phyloP scores from a whole-genome alignment of 2,888 invertebrate species.

The Ochropleura leucogaster region DNA sequence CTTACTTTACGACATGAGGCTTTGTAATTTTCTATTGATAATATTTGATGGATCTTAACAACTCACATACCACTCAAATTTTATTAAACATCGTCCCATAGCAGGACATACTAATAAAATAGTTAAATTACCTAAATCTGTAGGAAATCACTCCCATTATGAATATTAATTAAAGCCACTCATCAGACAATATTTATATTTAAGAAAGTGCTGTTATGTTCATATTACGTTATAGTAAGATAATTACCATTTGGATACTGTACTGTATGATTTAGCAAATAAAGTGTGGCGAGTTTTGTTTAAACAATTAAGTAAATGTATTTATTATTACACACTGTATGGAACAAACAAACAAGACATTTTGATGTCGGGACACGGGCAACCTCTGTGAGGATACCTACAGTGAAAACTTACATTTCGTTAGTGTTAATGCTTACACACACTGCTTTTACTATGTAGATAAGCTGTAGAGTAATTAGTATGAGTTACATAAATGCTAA shows the following conservation, averaged over 20 bases:
- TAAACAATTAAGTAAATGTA: neutral
- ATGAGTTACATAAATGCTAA: slow-evolving; percentile 15
- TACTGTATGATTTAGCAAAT: neutral
- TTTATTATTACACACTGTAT: neutral
- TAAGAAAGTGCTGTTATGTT: neutral
- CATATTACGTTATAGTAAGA: slow-evolving; percentile 3
- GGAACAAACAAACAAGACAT: neutral
- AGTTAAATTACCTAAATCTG: neutral
- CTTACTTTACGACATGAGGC: too few relatives aligned
- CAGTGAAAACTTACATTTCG: neutral
- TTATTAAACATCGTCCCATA: too few relatives aligned
- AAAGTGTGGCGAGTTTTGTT: neutral
- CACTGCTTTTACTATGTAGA: slow-evolving; percentile 7
- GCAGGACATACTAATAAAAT: neutral
- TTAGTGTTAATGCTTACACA: slow-evolving; percentile 21
- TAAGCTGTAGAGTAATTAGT: slow-evolving; percentile 17
- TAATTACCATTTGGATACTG: slow-evolving; percentile 6
- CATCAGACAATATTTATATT: too few relatives aligned
- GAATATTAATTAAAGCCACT: neutral
- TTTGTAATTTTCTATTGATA: neutral
- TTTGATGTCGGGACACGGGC: neutral
- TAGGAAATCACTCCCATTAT: neutral
- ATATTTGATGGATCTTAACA: neutral
- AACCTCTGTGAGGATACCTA: neutral
- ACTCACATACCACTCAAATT: neutral